Conservation (phyloP, 37 sponge, comb jelly and placozoan genomes). For the Chondrosia reniformis region DNA sequence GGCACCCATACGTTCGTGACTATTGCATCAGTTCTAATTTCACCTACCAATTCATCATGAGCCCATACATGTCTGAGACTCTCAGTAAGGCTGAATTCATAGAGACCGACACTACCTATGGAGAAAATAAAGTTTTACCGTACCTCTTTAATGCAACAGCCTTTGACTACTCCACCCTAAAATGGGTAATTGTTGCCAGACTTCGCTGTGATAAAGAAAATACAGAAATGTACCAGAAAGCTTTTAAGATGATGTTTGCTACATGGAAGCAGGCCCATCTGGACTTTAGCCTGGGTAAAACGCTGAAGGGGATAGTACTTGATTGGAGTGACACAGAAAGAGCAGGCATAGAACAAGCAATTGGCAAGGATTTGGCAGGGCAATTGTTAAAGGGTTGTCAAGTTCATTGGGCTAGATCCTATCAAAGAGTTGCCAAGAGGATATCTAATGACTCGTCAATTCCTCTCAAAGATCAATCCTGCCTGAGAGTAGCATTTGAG, state of each 20-base stretch:
- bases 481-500: neutral
- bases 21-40: no score
- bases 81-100: neutral
- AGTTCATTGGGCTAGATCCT: neutral
- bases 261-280: neutral
- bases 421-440: neutral
- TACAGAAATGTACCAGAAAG: neutral
- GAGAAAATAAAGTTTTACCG: neutral
- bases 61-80: neutral
- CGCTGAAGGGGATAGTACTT: neutral
- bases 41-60: no score
- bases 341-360: neutral
- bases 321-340: neutral
- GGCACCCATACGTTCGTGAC: no score
- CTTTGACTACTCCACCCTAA: neutral
- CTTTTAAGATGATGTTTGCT: neutral
- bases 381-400: neutral
- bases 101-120: neutral
- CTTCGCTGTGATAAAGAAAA: neutral
- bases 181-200: neutral
- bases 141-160: conserved; percentile 15
- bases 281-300: neutral
- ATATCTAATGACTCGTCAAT: no score
- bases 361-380: neutral
- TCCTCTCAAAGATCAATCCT: no score